Evolutionary conservation across 2,797 vertebrate species (phyloP), one percentile per base, ranked within the genome.

Genomic region (Channallabes apus): DNA sequence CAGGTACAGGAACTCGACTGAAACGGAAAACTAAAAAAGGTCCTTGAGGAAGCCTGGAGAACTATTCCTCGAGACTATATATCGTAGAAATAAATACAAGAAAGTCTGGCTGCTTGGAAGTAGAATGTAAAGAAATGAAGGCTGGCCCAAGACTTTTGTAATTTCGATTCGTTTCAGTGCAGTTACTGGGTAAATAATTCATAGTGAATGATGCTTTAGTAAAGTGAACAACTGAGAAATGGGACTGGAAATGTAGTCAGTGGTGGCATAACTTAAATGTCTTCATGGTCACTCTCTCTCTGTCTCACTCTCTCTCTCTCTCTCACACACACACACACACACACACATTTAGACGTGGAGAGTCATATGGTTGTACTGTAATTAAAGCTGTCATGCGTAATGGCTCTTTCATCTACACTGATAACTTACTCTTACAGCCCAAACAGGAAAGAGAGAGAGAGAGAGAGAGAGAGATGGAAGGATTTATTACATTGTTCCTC

Each of bases 341-440:
- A 71, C 64, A 27, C 71, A 51, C 56, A 41, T 32, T 41, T 56
- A 80, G 75, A 80, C 29, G 22, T 20, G 9, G 46, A 35, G 80
- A 88, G 76, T 85, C 75, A 83, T 87, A 83, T 87, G 68, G 86
- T 76, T 79, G 78, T 83, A 83, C 69, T 79, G 78, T 83, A 83
- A 86, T 87, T 88, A 78, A 88, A 85, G 69, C 68, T 76, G 75
- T 80, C 80, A 62, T 80, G 51, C 67, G 18, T 79, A 84, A 86
- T 84, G 54, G 75, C 61, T 75, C 82, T 62, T 75, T 79, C 80
- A 82, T 58, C 67, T 61, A 73, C 58, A 79, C 17, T 82, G 56
- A 58, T 82, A 82, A 83, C 84, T 20, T 65, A n/a, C 38, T 71
- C n/a, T 8, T 62, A 18, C 54, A 41, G 24, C 12, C 27, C 29